Conservation (phyloP, 1,140 invertebrate genomes). For the Conus betulinus region DNA sequence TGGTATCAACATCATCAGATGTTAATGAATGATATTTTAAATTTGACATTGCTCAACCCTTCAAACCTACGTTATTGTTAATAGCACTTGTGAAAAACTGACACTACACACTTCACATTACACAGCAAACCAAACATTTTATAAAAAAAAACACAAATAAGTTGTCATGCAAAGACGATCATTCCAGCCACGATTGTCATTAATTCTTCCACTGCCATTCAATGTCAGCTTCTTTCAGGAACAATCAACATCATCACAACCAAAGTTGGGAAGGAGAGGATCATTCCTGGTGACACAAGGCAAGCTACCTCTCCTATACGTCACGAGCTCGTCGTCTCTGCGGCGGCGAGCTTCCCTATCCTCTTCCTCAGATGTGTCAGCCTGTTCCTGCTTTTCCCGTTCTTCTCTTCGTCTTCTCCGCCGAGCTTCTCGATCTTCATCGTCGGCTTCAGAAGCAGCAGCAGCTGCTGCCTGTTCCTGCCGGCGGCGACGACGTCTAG, state of each 20-base stretch:
- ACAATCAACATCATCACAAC: too few relatives aligned
- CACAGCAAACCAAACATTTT: neutral
- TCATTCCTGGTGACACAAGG: neutral
- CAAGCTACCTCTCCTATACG: slow-evolving; percentile 15
- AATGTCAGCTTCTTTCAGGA: neutral
- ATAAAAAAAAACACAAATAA: too few relatives aligned
- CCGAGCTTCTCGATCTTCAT: neutral
- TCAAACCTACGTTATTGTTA: too few relatives aligned
- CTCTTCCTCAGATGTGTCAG: slow-evolving; percentile 27
- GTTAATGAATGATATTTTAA: too few relatives aligned
- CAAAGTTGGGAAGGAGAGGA: neutral
- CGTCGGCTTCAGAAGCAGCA: neutral
- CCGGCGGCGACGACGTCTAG: slow-evolving; percentile 20
- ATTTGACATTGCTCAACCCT: too few relatives aligned
- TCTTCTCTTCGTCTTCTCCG: slow-evolving; percentile 22
- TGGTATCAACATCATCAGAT: too few relatives aligned
- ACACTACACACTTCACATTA: neutral
- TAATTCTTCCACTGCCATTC: neutral
- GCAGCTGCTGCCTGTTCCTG: slow-evolving; percentile 23
- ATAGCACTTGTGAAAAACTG: neutral
- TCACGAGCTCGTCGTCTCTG: slow-evolving; percentile 17
- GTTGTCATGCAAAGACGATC: too few relatives aligned
- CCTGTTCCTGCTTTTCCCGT: slow-evolving; percentile 32
- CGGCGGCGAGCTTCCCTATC: slow-evolving; percentile 14
- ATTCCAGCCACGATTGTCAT: neutral